Conservation (phyloP, 1,140 invertebrate species). For the Drosophila oshimai region DNA sequence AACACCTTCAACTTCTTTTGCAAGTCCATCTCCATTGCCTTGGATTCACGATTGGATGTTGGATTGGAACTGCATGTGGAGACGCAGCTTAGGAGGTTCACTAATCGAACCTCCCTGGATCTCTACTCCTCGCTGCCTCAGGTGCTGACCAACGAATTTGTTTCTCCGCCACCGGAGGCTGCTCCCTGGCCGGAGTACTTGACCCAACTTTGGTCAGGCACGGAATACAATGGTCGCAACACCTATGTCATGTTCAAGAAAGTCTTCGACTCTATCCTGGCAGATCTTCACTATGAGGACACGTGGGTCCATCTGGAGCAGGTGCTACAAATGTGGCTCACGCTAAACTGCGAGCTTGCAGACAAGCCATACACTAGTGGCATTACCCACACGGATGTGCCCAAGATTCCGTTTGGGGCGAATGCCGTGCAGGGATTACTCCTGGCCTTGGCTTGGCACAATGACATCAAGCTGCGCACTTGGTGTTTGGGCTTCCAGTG, state of each 20-base stretch:
- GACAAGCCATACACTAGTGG: slow-evolving; percentile 82
- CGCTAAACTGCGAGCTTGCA: slow-evolving; percentile 87
- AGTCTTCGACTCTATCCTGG: slow-evolving; percentile 89
- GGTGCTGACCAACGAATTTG: slow-evolving; percentile 80
- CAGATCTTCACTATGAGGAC: slow-evolving; percentile 84
- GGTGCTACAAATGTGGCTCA: slow-evolving; percentile 92
- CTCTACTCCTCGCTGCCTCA: slow-evolving; percentile 83
- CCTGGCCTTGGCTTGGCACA: slow-evolving; percentile 86
- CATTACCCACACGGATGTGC: slow-evolving; percentile 86
- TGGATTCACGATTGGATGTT: slow-evolving; percentile 90
- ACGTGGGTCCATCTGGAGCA: slow-evolving; percentile 89
- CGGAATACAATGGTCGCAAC: slow-evolving; percentile 71
- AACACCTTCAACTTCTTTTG: slow-evolving; percentile 77
- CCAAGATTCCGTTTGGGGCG: slow-evolving; percentile 88
- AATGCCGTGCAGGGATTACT: slow-evolving; percentile 89
- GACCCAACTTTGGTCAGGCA: slow-evolving; percentile 77
- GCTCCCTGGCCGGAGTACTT: slow-evolving; percentile 83
- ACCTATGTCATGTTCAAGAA: slow-evolving; percentile 86
- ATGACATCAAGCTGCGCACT: slow-evolving; percentile 87
- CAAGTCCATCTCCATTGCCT: slow-evolving; percentile 86
- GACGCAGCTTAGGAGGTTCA: slow-evolving; percentile 87
- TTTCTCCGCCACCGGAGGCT: slow-evolving; percentile 76
- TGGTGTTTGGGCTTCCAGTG: slow-evolving; percentile 90
- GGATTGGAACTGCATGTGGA: slow-evolving; percentile 89
- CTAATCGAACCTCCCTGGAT: slow-evolving; percentile 83